Conservation (phyloP, 2,888 invertebrate species). For the Synergus itoensis region DNA sequence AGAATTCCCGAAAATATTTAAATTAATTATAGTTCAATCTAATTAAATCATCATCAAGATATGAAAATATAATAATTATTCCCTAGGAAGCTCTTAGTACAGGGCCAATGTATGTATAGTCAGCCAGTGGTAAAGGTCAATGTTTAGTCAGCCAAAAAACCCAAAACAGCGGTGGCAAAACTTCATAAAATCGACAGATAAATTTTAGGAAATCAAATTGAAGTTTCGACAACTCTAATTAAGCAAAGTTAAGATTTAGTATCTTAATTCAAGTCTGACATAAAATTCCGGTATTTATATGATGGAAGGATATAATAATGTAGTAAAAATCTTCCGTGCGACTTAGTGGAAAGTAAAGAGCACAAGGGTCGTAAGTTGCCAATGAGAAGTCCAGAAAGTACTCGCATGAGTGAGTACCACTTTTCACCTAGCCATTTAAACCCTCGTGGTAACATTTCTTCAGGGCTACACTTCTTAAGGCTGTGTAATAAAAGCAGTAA, state of each 20-base stretch:
- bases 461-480: slow-evolving; percentile 6
- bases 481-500: slow-evolving; percentile 22
- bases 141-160: too few species aligned
- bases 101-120: too few species aligned
- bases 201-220: background rate
- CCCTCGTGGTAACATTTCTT: background rate
- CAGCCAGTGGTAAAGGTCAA: too few species aligned
- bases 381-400: slow-evolving; percentile 32
- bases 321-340: slow-evolving; percentile 12
- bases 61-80: background rate
- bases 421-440: slow-evolving; percentile 12
- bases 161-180: background rate
- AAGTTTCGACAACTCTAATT: background rate
- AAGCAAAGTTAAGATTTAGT: background rate
- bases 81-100: too few species aligned
- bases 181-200: background rate
- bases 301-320: background rate
- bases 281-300: background rate
- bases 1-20: background rate
- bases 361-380: slow-evolving; percentile 16
- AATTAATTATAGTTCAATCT: too few species aligned
- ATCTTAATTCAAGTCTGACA: background rate
- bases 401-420: slow-evolving; percentile 14
- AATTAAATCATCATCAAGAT: background rate
- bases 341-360: background rate